These are phyloP conservation scores for Chloroceryle aenea DNA, from an alignment of 2,113 vertebrate species.

Conservation along the genomic window DNA sequence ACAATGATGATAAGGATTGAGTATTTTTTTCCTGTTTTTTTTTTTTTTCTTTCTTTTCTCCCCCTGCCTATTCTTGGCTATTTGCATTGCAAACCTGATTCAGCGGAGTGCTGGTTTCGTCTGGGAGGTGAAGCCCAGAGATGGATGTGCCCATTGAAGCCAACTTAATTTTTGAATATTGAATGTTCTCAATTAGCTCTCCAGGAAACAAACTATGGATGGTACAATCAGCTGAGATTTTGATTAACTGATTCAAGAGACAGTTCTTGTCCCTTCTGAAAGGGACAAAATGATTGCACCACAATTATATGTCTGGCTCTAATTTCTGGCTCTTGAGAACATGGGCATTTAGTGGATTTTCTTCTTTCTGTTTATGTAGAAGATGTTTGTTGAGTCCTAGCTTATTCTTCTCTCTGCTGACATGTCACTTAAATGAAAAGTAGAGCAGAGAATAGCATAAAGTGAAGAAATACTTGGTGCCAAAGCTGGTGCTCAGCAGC, in stretches of 20 bases:
- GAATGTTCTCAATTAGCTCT: conserved; percentile 46
- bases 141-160: not conserved
- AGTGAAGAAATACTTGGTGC: not conserved
- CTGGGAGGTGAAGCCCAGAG: not conserved
- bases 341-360: not conserved
- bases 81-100: not conserved
- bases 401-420: not conserved
- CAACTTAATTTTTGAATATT: conserved; percentile 2
- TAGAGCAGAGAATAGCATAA: not conserved
- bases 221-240: conserved; percentile 39
- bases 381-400: not conserved
- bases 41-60: no score
- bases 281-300: conserved; percentile 44
- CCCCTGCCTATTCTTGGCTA: not conserved
- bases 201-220: conserved; percentile 23
- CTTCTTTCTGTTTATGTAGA: not conserved
- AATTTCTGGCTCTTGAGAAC: conserved; percentile 14
- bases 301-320: conserved; percentile 47
- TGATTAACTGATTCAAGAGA: conserved; percentile 64
- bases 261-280: conserved; percentile 44
- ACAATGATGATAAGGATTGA: not conserved
- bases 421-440: not conserved
- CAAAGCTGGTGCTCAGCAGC: not conserved
- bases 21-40: not conserved
- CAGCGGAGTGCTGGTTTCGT: not conserved